Percentiles rank a stretch among this genome's conserved stretches.
Conservation (phyloP, 2,888 invertebrate species). For the Coenonympha glycerion region DNA sequence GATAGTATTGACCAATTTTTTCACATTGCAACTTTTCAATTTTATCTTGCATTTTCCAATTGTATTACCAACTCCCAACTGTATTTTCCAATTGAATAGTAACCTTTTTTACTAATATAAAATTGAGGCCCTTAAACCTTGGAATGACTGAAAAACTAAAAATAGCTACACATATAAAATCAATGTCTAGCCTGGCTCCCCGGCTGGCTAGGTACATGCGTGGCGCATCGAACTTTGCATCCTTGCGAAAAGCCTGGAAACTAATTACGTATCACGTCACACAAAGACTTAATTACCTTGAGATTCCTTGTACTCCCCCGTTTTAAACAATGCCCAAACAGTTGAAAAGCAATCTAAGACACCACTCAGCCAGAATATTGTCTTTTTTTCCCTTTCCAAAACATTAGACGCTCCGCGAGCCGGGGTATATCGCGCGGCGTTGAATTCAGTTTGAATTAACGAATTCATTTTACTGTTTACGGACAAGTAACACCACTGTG, state of each 20-base stretch:
- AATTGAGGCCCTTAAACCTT: too few relatives aligned
- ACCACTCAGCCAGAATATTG: slow-evolving; percentile 85
- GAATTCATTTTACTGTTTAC: slow-evolving; percentile 17
- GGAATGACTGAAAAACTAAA: background rate
- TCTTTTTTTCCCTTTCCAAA: slow-evolving; percentile 58
- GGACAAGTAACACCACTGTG: too few relatives aligned
- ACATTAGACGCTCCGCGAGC: slow-evolving; percentile 29
- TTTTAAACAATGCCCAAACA: slow-evolving; percentile 90
- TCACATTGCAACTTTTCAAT: too few relatives aligned
- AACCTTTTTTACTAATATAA: too few relatives aligned
- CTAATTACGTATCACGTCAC: slow-evolving; percentile 15
- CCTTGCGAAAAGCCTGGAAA: slow-evolving; percentile 21
- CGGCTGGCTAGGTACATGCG: slow-evolving; percentile 33
- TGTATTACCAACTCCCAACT: too few relatives aligned
- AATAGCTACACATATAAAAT: slow-evolving; percentile 17
- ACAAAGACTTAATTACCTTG: slow-evolving; percentile 67
- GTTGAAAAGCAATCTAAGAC: slow-evolving; percentile 92
- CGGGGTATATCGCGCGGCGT: slow-evolving; percentile 28
- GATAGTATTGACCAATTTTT: too few relatives aligned
- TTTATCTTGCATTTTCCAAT: too few relatives aligned
- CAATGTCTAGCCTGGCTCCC: slow-evolving; percentile 24
- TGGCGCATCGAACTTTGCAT: slow-evolving; percentile 40
- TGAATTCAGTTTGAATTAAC: slow-evolving; percentile 28
- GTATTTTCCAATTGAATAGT: too few relatives aligned
- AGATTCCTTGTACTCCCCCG: slow-evolving; percentile 82